Base-by-base conservation (phyloP, 2,113 vertebrate species). In the Jaculus jaculus region DNA sequence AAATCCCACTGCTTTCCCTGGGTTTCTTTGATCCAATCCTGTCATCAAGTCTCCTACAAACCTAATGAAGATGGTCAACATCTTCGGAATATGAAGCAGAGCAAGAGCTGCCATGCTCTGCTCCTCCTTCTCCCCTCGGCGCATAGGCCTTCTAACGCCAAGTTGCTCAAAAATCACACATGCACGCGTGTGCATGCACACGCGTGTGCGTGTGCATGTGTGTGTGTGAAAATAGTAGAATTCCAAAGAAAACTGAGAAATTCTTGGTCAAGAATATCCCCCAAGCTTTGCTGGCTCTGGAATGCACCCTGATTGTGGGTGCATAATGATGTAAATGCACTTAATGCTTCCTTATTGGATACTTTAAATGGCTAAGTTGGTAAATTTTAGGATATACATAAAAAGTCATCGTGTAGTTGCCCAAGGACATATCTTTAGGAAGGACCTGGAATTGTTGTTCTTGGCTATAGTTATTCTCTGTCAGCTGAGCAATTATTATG, bases 41-140 rank as follows among this genome's bases (percentile, higher is more conserved):
- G n/a, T n/a, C n/a, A n/a, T n/a, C 77, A 42, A 72, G 80, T 75
- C 30, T 80, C 51, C 87, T 92, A 88, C 78, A 90, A 68, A n/a
- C 28, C 32, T 84, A 26, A 34, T 13, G 73, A 7, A 65, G 51
- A 54, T 79, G 20, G 78, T 79, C 39, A 86, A 69, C 69, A 60
- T 86, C 65, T 21, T 68, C 63, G 69, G n/a, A 90, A 32, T 65
- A 65, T 32, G 34, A 91, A 92, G 68, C 7, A 65, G 32, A 61
- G 37, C 20, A 69, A 73, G 34, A 78, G 11, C 34, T 92, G 80
- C 7, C 26, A 21, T 88, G 42, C 63, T 92, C 58, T 63, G n/a
- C 54, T 74, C 32, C 63, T 21, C 37, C 7, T 69, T 78, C 12
- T 58, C 47, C 24, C 51, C 89, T 85, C 58, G 34, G 34, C 23